Base-by-base conservation (phyloP, 1,140 invertebrate species). In the Harpegnathos saltator region DNA sequence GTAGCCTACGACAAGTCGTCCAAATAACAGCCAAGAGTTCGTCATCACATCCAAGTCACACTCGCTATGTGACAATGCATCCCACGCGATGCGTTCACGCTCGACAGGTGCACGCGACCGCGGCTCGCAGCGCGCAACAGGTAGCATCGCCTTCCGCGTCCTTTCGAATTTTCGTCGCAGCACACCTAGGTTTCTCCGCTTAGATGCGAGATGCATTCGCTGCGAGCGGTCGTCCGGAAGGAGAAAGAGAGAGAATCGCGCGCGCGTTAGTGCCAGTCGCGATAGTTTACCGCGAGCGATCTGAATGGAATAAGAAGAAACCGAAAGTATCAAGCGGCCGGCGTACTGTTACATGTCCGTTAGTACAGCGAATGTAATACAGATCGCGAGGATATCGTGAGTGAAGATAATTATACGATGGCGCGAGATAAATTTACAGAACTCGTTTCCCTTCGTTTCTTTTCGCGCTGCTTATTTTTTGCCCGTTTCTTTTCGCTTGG, bases 141-240 rank as follows among this genome's bases (percentile, higher is more conserved):
- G 84, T 90, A 89, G 73, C 63, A 85, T 22, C 63, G 26, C 29
- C 61, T 75, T 48, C 58, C 58, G 54, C 65, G 58, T 63, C 61
- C 82, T 87, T 86, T 84, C 82, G 73, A 82, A 86, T 84, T 88
- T 88, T 85, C 75, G 50, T 48, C 44, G 26, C 14, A 14, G 29
- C 54, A 26, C 17, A 14, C 3, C 33, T 73, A 59, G 56, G 22
- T 73, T 73, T 26, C 54, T 44, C 7, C n/a, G 3, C 29, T 11
- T 54, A 48, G 26, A 14, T 3, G n/a, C 17, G 14, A 75, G 68
- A 68, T 69, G 81, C 66, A 82, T 52, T 50, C 56, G 4, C 26
- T 52, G 29, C 38, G 2, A 5, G 26, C 38, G 44, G 29, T 24
- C 65, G n/a, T 7, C 38, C 38, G 38, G 3, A 50, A 17, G 26